Percentiles rank a stretch among this genome's conserved stretches.
Conservation (phyloP, 2,888 invertebrate genomes). For the Erebia aethiops region DNA sequence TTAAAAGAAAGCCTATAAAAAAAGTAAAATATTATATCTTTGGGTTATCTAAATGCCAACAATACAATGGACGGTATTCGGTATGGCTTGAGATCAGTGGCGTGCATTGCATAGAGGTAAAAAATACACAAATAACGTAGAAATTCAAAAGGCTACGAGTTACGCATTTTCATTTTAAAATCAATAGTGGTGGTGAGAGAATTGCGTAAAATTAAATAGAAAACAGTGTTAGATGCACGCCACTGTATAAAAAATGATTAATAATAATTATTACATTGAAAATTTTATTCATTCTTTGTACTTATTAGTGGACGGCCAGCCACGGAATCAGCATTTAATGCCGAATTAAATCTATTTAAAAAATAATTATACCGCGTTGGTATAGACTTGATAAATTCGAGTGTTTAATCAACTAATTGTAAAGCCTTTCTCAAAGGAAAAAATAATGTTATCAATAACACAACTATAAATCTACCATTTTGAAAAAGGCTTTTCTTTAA, state of each 20-base stretch:
- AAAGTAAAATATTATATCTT: constrained; percentile 60
- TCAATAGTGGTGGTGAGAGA: too few relatives aligned
- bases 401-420: background rate
- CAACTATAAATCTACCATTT: background rate
- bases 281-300: constrained; percentile 32
- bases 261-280: background rate
- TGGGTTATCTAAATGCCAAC: constrained; percentile 66
- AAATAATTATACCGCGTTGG: constrained; percentile 4
- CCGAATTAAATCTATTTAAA: constrained; percentile 34
- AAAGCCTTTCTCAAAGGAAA: background rate
- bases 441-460: background rate
- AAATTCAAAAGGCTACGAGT: background rate
- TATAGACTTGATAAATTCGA: background rate
- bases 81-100: constrained; percentile 22
- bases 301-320: constrained; percentile 37
- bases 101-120: constrained; percentile 1
- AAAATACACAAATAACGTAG: background rate
- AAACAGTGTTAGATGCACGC: background rate
- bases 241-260: constrained; percentile 5
- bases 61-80: constrained; percentile 34
- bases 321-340: constrained; percentile 46
- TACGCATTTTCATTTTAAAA: background rate
- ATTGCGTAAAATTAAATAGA: background rate
- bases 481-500: background rate
- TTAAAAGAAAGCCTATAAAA: constrained; percentile 53